Base-by-base conservation (phyloP, 2,888 invertebrate genomes). In the Sesia apiformis region DNA sequence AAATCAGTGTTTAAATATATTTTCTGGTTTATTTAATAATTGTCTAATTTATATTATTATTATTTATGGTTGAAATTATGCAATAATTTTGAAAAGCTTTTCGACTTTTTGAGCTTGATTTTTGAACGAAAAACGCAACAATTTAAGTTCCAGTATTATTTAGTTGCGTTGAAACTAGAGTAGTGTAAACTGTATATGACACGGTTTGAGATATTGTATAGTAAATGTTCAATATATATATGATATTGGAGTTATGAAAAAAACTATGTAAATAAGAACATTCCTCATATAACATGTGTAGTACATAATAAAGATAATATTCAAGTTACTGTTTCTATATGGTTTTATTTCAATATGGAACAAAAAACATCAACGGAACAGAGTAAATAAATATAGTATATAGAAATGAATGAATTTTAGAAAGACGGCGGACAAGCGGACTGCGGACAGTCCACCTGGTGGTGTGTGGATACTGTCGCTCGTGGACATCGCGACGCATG, bases 211-310 rank as follows among this genome's bases (percentile, higher is more conserved):
- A 50, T 64, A 62, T 60, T 72, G 74, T 76, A 71, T 66, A 60
- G 61, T 67, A 71, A 71, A 70, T 69, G 68, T 71, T 74, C 70
- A 69, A 70, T 63, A 65, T 71, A 70, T 66, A 64, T 66, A 51
- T 63, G 66, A 75, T 78, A 81, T 80, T 75, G 76, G 77, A 79
- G 70, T 75, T 65, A 77, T 70, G 72, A 74, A 78, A 72, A 78
- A 81, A 73, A 77, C 83, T 87, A 85, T 90, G 90, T 90, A 90
- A 88, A 90, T 90, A 89, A 86, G 83, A 86, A 90, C 90, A 90
- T 90, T 90, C 90, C 90, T 90, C 87, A 85, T 81, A 85, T 80
- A 79, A 89, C 82, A 88, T 81, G 85, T 84, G 89, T 90, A 90
- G 90, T 89, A 87, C 84, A 88, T 88, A 88, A 88, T 88, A 86